A percentile compares a stretch with the other conserved stretches of the same genome.
Conservation (phyloP, 2,113 vertebrate genomes). For the Sinocyclocheilus maitianheensis region DNA sequence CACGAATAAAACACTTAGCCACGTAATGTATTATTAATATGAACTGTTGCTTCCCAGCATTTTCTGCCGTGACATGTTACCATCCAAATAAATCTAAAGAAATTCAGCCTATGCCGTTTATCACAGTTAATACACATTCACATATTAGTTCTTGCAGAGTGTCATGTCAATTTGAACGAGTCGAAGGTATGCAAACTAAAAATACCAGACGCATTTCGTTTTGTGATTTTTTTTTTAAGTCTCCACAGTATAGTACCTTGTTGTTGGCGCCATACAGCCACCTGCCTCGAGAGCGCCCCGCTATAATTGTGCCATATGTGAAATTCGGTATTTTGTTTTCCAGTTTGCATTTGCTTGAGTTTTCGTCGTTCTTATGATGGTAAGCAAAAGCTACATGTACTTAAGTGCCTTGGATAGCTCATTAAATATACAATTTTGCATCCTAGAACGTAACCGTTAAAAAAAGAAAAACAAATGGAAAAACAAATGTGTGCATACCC, state of each 20-base stretch:
- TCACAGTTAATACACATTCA: not conserved
- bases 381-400: not conserved
- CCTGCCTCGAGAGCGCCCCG: constrained; percentile 65
- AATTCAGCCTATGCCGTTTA: not conserved
- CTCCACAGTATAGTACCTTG: constrained; percentile 46
- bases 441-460: not conserved
- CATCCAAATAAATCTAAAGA: not conserved
- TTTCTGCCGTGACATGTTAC: not conserved
- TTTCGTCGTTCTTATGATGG: constrained; percentile 8
- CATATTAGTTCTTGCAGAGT: not conserved
- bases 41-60: not conserved
- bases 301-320: constrained; percentile 21
- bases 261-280: constrained; percentile 65
- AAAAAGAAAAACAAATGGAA: constrained; percentile 49
- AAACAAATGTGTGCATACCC: constrained; percentile 40
- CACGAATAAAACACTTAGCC: not conserved
- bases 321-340: constrained; percentile 32
- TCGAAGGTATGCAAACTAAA: constrained; percentile 30
- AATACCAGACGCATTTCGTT: constrained; percentile 64
- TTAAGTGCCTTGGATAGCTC: not conserved
- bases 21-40: not conserved
- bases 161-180: not conserved
- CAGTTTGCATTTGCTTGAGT: not conserved
- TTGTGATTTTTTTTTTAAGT: constrained; percentile 50
- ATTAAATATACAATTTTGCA: not conserved